Evolutionary conservation across 2,113 vertebrate genomes (phyloP).

Genomic region (Tragelaphus strepsiceros): DNA sequence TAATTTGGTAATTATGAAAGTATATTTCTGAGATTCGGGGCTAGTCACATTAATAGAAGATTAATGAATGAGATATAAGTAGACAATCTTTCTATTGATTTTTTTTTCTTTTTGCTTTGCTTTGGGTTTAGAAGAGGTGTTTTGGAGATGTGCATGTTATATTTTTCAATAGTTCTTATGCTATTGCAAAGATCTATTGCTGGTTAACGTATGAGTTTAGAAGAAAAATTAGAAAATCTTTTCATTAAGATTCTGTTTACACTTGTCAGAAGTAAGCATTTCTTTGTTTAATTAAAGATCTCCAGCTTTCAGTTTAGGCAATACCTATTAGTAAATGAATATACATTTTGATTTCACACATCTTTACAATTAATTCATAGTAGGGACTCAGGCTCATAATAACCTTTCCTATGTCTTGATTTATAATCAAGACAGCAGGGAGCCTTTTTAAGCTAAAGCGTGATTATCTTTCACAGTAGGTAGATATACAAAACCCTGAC

Average conservation of each 20-base stretch:
- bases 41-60: slow-evolving; percentile 49
- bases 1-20: slow-evolving; percentile 66
- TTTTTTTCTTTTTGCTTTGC: slow-evolving; percentile 41
- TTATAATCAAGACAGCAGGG: slow-evolving; percentile 59
- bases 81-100: slow-evolving; percentile 64
- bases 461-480: slow-evolving; percentile 59
- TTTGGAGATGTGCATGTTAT: slow-evolving; percentile 64
- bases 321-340: slow-evolving; percentile 59
- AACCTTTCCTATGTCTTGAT: slow-evolving; percentile 56
- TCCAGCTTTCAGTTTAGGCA: slow-evolving; percentile 51
- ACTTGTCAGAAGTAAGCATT: slow-evolving; percentile 60
- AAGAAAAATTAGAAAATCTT: slow-evolving; percentile 57
- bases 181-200: slow-evolving; percentile 39
- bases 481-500: slow-evolving; percentile 53
- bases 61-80: slow-evolving; percentile 56
- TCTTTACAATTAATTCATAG: slow-evolving; percentile 58
- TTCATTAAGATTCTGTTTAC: slow-evolving; percentile 67
- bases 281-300: slow-evolving; percentile 62
- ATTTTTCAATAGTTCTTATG: slow-evolving; percentile 63
- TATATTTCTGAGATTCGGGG: slow-evolving; percentile 63
- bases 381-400: slow-evolving; percentile 53
- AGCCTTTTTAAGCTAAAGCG: slow-evolving; percentile 64
- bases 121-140: slow-evolving; percentile 46
- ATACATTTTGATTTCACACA: slow-evolving; percentile 60
- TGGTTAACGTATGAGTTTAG: slow-evolving; percentile 57